Percentiles rank a stretch among this genome's conserved stretches.
phyloP scores from a whole-genome alignment of 1,140 invertebrate species.

The Caerostris darwini region DNA sequence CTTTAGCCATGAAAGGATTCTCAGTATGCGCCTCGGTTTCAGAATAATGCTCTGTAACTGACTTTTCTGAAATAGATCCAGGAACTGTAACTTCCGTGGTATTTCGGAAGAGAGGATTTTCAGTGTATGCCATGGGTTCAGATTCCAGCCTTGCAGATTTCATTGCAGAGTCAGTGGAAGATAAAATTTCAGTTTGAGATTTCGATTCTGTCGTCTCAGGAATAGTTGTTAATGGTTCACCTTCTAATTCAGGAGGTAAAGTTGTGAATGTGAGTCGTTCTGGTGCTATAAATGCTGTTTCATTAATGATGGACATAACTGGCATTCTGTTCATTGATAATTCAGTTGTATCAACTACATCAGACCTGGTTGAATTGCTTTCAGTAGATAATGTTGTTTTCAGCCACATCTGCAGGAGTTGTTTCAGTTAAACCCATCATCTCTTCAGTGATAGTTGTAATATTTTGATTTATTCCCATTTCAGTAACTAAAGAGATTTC shows the following conservation, averaged over 20 bases:
- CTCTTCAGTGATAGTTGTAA: not conserved
- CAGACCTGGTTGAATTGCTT: not conserved
- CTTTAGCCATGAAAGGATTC: too few species aligned
- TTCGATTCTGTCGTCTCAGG: not conserved
- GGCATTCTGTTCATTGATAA: not conserved
- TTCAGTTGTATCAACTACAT: not conserved
- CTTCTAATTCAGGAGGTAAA: not conserved
- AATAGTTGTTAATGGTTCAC: not conserved
- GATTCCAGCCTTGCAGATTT: conserved; percentile 19
- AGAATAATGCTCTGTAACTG: not conserved
- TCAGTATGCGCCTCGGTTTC: not conserved
- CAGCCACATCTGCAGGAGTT: not conserved
- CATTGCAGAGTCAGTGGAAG: not conserved
- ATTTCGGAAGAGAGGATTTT: not conserved
- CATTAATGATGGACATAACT: conserved; percentile 3
- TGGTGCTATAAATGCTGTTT: conserved; percentile 32
- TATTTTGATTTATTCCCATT: not conserved
- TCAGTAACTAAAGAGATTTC: not conserved
- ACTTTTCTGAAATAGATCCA: not conserved
- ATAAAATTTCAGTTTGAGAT: not conserved
- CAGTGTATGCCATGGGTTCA: not conserved
- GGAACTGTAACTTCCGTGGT: not conserved
- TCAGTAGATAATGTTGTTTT: not conserved
- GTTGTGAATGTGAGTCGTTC: conserved; percentile 19
- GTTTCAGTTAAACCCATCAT: not conserved